Percentiles rank a stretch among this genome's conserved stretches.
These are phyloP conservation scores for Miniopterus natalensis DNA, from an alignment of 2,113 vertebrate species.

Conservation along the genomic window DNA sequence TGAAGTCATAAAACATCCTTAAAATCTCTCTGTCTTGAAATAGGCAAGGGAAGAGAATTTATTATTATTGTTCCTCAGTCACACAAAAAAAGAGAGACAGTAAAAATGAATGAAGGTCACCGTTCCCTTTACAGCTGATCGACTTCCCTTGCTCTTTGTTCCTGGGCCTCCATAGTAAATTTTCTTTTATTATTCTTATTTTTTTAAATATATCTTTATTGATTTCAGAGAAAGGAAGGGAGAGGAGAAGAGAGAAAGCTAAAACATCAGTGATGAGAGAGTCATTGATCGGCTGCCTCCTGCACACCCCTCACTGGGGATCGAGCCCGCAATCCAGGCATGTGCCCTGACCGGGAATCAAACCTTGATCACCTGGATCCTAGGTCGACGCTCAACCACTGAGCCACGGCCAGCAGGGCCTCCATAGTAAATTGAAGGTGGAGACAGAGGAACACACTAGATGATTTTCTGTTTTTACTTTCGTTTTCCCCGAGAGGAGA, in stretches of 20 bases:
- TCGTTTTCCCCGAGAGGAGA: conserved; percentile 64
- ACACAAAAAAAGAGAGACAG: conserved; percentile 46
- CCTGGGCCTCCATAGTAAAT: neutral
- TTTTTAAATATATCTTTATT: too few species aligned
- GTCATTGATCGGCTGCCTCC: too few species aligned
- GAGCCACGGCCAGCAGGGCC: neutral
- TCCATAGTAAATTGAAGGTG: neutral
- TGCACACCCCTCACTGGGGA: too few species aligned
- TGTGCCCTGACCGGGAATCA: too few species aligned
- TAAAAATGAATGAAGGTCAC: conserved; percentile 78
- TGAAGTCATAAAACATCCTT: conserved; percentile 75
- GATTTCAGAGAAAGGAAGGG: too few species aligned
- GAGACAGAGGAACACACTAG: neutral
- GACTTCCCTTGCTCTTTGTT: conserved; percentile 63
- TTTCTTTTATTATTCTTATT: too few species aligned
- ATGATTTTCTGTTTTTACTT: conserved; percentile 57
- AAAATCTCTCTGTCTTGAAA: conserved; percentile 70
- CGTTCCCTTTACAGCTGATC: conserved; percentile 66
- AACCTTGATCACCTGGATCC: too few species aligned
- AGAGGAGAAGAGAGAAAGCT: too few species aligned
- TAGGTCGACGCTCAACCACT: too few species aligned
- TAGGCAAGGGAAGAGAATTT: conserved; percentile 75
- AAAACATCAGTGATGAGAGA: too few species aligned
- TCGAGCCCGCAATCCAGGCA: too few species aligned
- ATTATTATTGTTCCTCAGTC: conserved; percentile 74